Evolutionary conservation across 2,888 invertebrate species (phyloP).

Genomic region (Zeuzera pyrina): DNA sequence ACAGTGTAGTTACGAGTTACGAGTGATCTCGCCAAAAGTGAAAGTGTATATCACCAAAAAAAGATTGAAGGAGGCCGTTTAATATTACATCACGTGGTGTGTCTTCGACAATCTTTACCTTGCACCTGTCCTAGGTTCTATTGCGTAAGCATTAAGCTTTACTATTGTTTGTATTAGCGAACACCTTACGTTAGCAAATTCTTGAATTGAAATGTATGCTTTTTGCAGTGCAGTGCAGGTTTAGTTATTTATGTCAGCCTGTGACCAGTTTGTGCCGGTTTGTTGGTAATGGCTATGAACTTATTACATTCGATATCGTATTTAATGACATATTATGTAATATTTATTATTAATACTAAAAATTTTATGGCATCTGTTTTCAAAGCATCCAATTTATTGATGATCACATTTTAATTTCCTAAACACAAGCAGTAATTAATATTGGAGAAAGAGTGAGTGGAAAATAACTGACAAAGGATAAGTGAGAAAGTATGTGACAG

Average conservation of each 20-base stretch:
- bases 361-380: no score
- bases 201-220: constrained; percentile 10
- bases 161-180: constrained; percentile 4
- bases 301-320: no score
- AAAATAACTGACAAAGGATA: no score
- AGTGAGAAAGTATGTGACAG: no score
- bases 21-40: constrained; percentile 35
- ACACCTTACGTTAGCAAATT: not conserved
- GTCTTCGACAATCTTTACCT: not conserved
- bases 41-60: constrained; percentile 42
- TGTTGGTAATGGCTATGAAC: no score
- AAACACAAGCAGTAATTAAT: no score
- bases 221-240: constrained; percentile 16
- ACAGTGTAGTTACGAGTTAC: constrained; percentile 14
- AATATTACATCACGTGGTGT: constrained; percentile 29
- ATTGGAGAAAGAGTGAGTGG: no score
- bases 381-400: no score
- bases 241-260: constrained; percentile 6
- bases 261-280: constrained; percentile 6
- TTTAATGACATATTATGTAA: no score
- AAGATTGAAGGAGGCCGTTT: constrained; percentile 35
- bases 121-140: constrained; percentile 13
- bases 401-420: no score
- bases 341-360: no score
- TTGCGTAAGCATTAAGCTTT: constrained; percentile 6